These are phyloP conservation scores for Drosophila nr. medialis DNA, from an alignment of 2,888 invertebrate genomes.

Conservation along the genomic window DNA sequence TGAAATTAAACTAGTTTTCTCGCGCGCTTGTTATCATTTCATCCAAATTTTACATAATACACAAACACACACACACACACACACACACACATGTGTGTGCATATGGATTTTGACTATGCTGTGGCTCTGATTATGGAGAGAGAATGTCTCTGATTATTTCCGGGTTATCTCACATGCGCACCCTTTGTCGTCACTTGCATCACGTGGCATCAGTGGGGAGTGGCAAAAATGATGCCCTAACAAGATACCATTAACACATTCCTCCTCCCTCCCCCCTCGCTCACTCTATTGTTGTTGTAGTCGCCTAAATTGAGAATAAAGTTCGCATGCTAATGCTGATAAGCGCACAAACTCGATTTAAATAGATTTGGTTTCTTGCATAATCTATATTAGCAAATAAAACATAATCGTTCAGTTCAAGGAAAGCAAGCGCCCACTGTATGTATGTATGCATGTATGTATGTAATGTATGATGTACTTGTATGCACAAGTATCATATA, in stretches of 20 bases:
- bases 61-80: neutral
- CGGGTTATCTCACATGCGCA: slow-evolving; percentile 23
- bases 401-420: neutral
- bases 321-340: slow-evolving; percentile 16
- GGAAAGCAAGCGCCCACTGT: neutral
- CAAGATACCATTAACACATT: slow-evolving; percentile 1
- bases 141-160: slow-evolving; percentile 30
- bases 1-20: neutral
- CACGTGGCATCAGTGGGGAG: slow-evolving; percentile 15
- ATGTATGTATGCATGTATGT: neutral
- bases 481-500: neutral
- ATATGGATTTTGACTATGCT: slow-evolving; percentile 24
- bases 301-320: neutral
- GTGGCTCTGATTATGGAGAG: neutral
- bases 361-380: slow-evolving; percentile 4
- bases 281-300: neutral
- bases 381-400: slow-evolving; percentile 4
- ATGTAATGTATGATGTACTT: neutral
- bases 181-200: slow-evolving; percentile 32
- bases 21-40: slow-evolving; percentile 19
- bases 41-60: slow-evolving; percentile 7
- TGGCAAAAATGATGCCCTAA: neutral
- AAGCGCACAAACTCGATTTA: slow-evolving; percentile 13
- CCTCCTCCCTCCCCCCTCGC: neutral
- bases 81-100: slow-evolving; percentile 6